Conservation (phyloP, 2,888 invertebrate genomes). For the Leptinotarsa juncta region DNA sequence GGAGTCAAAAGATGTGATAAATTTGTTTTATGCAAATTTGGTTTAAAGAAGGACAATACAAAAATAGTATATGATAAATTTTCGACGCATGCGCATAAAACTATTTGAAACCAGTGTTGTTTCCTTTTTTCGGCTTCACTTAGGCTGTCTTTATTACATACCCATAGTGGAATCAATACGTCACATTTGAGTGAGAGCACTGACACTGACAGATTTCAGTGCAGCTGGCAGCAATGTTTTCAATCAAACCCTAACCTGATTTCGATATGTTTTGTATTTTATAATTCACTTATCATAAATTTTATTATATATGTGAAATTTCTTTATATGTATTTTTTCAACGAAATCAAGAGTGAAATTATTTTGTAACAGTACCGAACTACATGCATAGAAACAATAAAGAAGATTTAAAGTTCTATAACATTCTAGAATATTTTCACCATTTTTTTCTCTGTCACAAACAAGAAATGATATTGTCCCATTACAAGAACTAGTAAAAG, state of each 20-base stretch:
- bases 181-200: no score
- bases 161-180: no score
- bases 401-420: not conserved
- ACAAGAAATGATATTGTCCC: conserved; percentile 32
- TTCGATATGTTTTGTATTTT: not conserved
- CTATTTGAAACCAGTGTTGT: no score
- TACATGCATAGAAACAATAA: not conserved
- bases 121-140: no score
- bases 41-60: no score
- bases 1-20: no score
- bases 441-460: conserved; percentile 29
- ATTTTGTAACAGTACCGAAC: not conserved
- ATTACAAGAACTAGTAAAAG: conserved; percentile 14
- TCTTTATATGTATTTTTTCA: not conserved
- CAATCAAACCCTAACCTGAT: not conserved
- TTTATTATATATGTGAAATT: not conserved
- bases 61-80: no score
- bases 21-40: no score
- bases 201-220: no score
- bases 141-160: no score
- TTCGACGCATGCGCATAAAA: no score
- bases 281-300: not conserved
- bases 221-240: no score
- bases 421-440: conserved; percentile 19
- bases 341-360: not conserved